These are phyloP conservation scores for Gobius niger DNA, from an alignment of 2,113 vertebrate genomes.

Conservation along the genomic window DNA sequence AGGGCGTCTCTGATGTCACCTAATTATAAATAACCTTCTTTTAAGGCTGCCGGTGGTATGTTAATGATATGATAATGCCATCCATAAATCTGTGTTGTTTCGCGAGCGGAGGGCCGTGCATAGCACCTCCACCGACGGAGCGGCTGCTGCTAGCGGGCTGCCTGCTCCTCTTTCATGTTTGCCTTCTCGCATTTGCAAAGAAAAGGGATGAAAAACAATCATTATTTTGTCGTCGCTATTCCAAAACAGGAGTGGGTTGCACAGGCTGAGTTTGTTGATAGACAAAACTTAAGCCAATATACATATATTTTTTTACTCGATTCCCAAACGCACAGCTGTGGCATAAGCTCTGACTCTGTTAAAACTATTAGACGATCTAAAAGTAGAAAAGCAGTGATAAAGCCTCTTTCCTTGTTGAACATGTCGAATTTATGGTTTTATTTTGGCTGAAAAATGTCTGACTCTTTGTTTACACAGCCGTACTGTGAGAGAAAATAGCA, in stretches of 20 bases:
- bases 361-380: not conserved
- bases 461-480: too few species aligned
- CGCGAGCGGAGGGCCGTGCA: slow-evolving; percentile 56
- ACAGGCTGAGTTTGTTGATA: not conserved
- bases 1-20: slow-evolving; percentile 68
- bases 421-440: not conserved
- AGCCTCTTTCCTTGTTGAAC: not conserved
- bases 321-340: not conserved
- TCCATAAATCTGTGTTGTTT: slow-evolving; percentile 70
- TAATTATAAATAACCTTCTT: slow-evolving; percentile 78
- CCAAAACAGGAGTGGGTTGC: not conserved
- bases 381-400: not conserved
- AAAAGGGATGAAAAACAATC: slow-evolving; percentile 28
- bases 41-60: slow-evolving; percentile 71
- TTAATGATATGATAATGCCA: slow-evolving; percentile 77
- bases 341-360: not conserved
- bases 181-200: slow-evolving; percentile 28
- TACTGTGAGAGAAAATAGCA: too few species aligned
- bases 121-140: slow-evolving; percentile 32
- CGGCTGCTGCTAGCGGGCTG: slow-evolving; percentile 34
- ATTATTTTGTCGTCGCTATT: slow-evolving; percentile 11
- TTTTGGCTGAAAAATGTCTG: not conserved
- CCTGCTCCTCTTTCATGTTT: slow-evolving; percentile 40
- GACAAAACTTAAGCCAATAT: not conserved
- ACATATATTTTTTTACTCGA: not conserved